Evolutionary conservation across 2,113 vertebrate species (phyloP), one percentile per base, ranked within the genome.

Genomic region (Chaetodon trifascialis): DNA sequence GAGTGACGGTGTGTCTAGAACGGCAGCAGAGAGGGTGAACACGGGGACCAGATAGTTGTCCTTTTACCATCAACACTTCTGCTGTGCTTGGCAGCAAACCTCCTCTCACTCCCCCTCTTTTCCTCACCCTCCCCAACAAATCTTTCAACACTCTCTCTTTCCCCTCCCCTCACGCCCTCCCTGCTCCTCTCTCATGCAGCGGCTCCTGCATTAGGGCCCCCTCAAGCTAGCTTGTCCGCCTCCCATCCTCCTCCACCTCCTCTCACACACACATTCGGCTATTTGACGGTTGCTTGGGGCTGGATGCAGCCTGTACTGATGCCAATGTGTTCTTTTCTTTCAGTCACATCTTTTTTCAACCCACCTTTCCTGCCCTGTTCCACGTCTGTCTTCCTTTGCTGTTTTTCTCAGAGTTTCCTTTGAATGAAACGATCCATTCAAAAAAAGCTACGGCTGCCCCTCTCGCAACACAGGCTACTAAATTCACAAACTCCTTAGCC

Each of bases 31-130:
- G 73, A 74, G 78, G 72, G 21, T 76, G 73, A 86, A 71, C 59
- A 79, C 78, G 5, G 46, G 69, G 86, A 86, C 79, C 88, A 86
- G 88, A 89, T 85, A 82, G 89, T 88, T 90, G 92, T 90, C 83
- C 86, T 93, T 79, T 92, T 66, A 89, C 86, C 82, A 89, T 91
- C 89, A 89, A 90, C 90, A 93, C 89, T 88, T 88, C 54, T 89
- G 81, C 87, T 86, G 86, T 62, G 66, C 87, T 93, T 90, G 87
- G 87, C 89, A 91, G 82, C 82, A 42, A 54, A 76, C 46, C 47
- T 74, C 74, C 78, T 74, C 78, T 80, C 77, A 59, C 73, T 66
- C 85, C 88, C 58, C 72, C 71, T 54, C 80, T 76, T 76, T 80
- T 80, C 75, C 68, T 78, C 73, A 44, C 78, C 69, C 70, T 76